Base-by-base conservation (phyloP, 2,797 vertebrate species). In the Gastrophryne carolinensis region DNA sequence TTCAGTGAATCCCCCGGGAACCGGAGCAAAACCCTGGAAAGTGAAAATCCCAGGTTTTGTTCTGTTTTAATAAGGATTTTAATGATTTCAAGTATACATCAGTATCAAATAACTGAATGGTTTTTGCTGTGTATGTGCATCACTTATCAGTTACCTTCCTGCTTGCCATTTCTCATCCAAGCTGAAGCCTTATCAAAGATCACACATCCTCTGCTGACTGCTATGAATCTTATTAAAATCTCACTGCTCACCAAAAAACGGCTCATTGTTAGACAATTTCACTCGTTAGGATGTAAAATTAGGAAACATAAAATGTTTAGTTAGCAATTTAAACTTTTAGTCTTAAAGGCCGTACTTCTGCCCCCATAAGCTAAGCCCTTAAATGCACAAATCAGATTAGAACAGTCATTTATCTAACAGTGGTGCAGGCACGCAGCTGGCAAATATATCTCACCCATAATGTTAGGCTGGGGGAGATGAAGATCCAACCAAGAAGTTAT, bases 11-110 rank as follows among this genome's bases (percentile, higher is more conserved):
- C n/a, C n/a, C n/a, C n/a, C n/a, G n/a, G n/a, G n/a, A n/a, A n/a
- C n/a, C n/a, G n/a, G n/a, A n/a, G n/a, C n/a, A n/a, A n/a, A n/a
- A n/a, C n/a, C n/a, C n/a, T n/a, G n/a, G n/a, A n/a, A n/a, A n/a
- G n/a, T n/a, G n/a, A n/a, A n/a, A n/a, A n/a, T n/a, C n/a, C n/a
- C n/a, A n/a, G n/a, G n/a, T n/a, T n/a, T 61, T 32, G 44, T 19
- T 30, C 47, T 50, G 58, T 69, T 68, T 69, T 68, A 56, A 56
- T 53, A 61, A 6, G 5, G 23, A 26, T 80, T 81, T 62, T 73
- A 68, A 77, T 79, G 72, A 75, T 80, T 72, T 68, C 21, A 78
- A 80, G 75, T 78, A 47, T 75, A 76, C 62, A 56, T 72, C 62
- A 80, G 70, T 62, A 76, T 63, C 65, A 68, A 68, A 11, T 50